phyloP scores from a whole-genome alignment of 1,140 invertebrate species.

The Brachionus plicatilis region DNA sequence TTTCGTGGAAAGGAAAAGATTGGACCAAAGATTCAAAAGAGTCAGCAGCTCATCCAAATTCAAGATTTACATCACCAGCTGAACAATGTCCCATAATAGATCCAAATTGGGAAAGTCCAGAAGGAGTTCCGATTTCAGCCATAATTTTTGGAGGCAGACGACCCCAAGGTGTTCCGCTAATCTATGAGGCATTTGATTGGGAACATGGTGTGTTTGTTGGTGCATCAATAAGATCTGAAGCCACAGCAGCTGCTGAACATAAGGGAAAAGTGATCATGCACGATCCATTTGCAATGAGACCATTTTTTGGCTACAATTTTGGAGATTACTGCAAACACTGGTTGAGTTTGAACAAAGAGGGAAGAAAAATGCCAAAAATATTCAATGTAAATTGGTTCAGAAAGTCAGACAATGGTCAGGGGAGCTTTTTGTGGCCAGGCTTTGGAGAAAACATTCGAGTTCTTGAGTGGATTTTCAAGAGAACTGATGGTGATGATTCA shows the following conservation, averaged over 20 bases:
- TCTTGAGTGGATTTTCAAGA: constrained; percentile 78
- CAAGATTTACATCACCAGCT: constrained; percentile 88
- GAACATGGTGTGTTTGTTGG: constrained; percentile 92
- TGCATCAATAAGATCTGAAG: constrained; percentile 86
- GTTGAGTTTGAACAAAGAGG: constrained; percentile 70
- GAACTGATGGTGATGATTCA: constrained; percentile 64
- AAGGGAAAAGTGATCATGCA: constrained; percentile 92
- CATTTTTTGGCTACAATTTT: constrained; percentile 99
- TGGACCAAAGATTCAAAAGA: constrained; percentile 44
- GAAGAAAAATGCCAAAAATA: constrained; percentile 72
- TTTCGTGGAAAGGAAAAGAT: constrained; percentile 50
- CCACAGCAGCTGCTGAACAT: constrained; percentile 90
- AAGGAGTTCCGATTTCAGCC: constrained; percentile 78
- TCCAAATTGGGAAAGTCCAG: constrained; percentile 65
- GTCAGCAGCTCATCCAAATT: constrained; percentile 58
- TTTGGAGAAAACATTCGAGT: constrained; percentile 95
- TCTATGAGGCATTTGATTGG: constrained; percentile 88
- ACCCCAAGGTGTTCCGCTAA: constrained; percentile 80
- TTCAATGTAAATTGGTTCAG: constrained; percentile 98
- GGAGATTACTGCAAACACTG: constrained; percentile 90
- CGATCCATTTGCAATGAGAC: constrained; percentile 90
- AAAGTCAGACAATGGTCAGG: constrained; percentile 63
- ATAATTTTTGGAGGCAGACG: constrained; percentile 81
- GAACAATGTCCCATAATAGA: constrained; percentile 90
- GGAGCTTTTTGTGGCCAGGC: constrained; percentile 81